Conservation (phyloP, 2,888 invertebrate species). For the Spilosoma lubricipeda region DNA sequence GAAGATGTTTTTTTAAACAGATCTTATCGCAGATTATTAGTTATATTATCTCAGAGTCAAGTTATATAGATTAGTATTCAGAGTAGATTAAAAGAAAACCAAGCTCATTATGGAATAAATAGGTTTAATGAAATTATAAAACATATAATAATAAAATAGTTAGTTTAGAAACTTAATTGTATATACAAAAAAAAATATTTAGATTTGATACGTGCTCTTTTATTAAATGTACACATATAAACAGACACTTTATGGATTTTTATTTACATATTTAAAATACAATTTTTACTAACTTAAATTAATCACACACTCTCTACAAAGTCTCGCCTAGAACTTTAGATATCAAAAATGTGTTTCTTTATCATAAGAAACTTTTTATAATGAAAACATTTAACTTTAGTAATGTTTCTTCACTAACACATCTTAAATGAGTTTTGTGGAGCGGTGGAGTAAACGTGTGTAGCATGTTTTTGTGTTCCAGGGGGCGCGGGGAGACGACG, state of each 20-base stretch:
- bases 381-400: neutral
- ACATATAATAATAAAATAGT: too few species aligned
- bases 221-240: neutral
- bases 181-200: too few species aligned
- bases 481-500: constrained; percentile 82
- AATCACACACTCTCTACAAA: neutral
- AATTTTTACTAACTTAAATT: neutral
- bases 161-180: too few species aligned
- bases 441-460: constrained; percentile 77
- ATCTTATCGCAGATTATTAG: too few species aligned
- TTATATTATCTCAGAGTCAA: too few species aligned
- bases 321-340: neutral
- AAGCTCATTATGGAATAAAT: too few species aligned
- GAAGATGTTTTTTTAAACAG: too few species aligned
- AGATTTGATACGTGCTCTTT: neutral
- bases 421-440: constrained; percentile 44
- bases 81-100: too few species aligned
- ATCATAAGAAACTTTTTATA: neutral
- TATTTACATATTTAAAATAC: neutral
- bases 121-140: too few species aligned
- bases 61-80: too few species aligned
- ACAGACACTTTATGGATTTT: neutral
- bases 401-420: constrained; percentile 10
- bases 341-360: neutral
- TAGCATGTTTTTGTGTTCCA: constrained; percentile 86